Evolutionary conservation across 2,888 invertebrate species (phyloP).

Genomic region (Campaea margaritaria): DNA sequence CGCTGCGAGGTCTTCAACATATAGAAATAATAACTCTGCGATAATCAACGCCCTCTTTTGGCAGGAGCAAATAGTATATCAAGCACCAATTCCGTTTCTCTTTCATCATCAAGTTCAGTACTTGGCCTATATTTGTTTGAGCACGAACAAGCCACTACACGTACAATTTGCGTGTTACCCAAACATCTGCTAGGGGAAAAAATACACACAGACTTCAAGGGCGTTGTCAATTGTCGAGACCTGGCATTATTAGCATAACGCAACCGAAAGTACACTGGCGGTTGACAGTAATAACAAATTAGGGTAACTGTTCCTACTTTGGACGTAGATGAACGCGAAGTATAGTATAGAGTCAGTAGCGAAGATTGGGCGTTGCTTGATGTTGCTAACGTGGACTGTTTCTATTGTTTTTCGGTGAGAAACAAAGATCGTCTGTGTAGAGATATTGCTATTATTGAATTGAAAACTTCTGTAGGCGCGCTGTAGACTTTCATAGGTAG

Average conservation of each 20-base stretch:
- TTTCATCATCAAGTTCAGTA: slow-evolving; percentile 4
- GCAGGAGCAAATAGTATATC: too few relatives aligned
- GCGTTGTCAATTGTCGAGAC: slow-evolving; percentile 50
- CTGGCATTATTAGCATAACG: slow-evolving; percentile 70
- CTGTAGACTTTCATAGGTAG: too few relatives aligned
- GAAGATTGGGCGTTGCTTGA: neutral
- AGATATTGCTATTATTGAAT: too few relatives aligned
- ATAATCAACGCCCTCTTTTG: too few relatives aligned
- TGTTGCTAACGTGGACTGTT: too few relatives aligned
- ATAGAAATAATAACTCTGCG: too few relatives aligned
- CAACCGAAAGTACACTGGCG: slow-evolving; percentile 65
- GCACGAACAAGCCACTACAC: slow-evolving; percentile 19
- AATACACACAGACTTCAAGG: slow-evolving; percentile 35
- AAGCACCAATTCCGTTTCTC: neutral
- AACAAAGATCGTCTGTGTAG: too few relatives aligned
- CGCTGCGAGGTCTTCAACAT: too few relatives aligned
- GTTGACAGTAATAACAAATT: slow-evolving; percentile 77
- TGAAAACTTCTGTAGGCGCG: too few relatives aligned
- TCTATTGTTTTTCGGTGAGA: too few relatives aligned
- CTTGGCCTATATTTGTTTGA: slow-evolving; percentile 23
- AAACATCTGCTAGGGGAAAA: slow-evolving; percentile 33
- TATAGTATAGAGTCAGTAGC: slow-evolving; percentile 6
- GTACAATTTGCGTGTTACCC: slow-evolving; percentile 25
- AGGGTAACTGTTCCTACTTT: slow-evolving; percentile 63
- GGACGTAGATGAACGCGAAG: slow-evolving; percentile 8